Conservation (phyloP, 2,113 vertebrate species). For the Ramphastos sulfuratus region DNA sequence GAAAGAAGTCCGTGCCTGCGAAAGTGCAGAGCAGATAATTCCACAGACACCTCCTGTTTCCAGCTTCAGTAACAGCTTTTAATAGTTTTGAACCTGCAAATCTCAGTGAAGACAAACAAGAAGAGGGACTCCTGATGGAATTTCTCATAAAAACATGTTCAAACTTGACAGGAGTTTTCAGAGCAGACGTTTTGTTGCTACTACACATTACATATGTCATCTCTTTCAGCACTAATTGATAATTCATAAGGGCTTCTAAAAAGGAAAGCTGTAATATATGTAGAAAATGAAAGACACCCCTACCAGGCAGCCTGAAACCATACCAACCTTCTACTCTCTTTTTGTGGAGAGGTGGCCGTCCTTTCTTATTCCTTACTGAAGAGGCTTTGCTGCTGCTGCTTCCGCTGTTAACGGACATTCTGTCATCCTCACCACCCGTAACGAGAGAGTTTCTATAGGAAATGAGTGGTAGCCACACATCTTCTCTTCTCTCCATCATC, state of each 20-base stretch:
- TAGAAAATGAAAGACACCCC: background rate
- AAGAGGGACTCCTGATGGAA: background rate
- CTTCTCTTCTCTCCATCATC: constrained; percentile 97
- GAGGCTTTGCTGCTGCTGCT: constrained; percentile 95
- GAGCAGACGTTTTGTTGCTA: background rate
- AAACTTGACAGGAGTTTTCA: background rate
- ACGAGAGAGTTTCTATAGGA: constrained; percentile 96
- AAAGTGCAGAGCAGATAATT: background rate
- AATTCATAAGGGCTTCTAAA: background rate
- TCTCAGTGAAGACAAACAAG: background rate
- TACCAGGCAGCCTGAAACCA: background rate
- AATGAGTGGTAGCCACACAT: constrained; percentile 97
- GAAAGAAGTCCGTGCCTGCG: background rate
- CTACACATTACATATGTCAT: fast-evolving
- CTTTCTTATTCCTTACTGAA: constrained; percentile 97
- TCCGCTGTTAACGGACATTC: constrained; percentile 95
- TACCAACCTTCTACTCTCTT: constrained; percentile 92
- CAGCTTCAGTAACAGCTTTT: background rate
- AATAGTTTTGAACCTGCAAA: background rate
- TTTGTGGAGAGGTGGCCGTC: constrained; percentile 92
- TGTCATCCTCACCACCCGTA: constrained; percentile 94
- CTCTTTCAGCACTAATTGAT: fast-evolving
- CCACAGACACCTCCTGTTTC: background rate
- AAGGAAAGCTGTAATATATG: background rate
- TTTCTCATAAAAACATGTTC: fast-evolving